A percentile compares a stretch with the other conserved stretches of the same genome.
These are phyloP conservation scores for Drosophila quinaria DNA, from an alignment of 2,888 invertebrate genomes.

Conservation along the genomic window DNA sequence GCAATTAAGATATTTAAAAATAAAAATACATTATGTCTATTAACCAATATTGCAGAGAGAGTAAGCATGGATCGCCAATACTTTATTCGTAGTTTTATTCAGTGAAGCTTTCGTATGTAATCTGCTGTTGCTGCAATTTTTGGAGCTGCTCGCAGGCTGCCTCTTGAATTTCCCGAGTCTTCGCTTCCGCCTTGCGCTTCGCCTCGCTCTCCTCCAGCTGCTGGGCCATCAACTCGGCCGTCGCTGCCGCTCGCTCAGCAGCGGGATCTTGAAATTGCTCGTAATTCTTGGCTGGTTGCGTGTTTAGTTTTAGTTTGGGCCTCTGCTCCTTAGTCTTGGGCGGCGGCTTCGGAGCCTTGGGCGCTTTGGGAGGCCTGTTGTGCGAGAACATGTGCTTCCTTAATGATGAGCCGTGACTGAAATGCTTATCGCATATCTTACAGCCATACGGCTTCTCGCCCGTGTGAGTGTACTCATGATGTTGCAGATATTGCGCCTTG, in stretches of 20 bases:
- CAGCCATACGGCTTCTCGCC: conserved; percentile 84
- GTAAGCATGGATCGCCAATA: background rate
- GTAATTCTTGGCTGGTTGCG: conserved; percentile 23
- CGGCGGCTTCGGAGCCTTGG: conserved; percentile 19
- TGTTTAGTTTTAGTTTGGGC: conserved; percentile 26
- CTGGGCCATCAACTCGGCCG: conserved; percentile 1
- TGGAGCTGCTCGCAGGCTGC: conserved; percentile 16
- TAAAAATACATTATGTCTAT: background rate
- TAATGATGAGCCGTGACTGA: conserved; percentile 82
- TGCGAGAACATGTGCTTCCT: conserved; percentile 83
- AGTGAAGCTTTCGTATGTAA: background rate
- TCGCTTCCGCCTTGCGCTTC: conserved; percentile 8
- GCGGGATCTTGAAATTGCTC: conserved; percentile 19
- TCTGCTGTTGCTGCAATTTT: conserved; percentile 14
- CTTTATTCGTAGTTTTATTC: background rate
- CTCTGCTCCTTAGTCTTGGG: conserved; percentile 14
- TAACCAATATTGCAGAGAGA: background rate
- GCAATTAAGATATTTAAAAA: background rate
- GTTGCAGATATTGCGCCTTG: conserved; percentile 83
- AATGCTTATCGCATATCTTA: conserved; percentile 78
- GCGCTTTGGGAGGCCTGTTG: conserved; percentile 61
- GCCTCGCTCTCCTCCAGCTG: conserved; percentile 12
- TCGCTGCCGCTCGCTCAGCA: conserved; percentile 14
- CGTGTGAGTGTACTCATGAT: conserved; percentile 84
- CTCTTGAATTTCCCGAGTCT: conserved; percentile 9